Conservation (phyloP, 2,797 vertebrate species). For the Labroides dimidiatus region DNA sequence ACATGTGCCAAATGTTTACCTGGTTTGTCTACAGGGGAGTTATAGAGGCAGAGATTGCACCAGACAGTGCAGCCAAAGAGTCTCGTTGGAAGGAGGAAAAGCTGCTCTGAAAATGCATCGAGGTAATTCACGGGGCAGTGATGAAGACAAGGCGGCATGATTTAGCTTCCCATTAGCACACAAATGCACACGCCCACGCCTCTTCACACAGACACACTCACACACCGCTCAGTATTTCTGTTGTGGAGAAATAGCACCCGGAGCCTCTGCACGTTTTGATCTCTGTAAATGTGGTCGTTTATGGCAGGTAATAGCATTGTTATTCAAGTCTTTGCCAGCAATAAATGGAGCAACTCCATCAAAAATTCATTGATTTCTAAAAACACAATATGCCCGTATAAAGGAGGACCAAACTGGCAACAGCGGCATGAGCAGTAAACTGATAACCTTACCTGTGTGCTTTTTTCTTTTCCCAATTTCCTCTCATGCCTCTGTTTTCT, state of each 20-base stretch:
- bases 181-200: constrained; percentile 36
- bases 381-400: constrained; percentile 8
- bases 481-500: constrained; percentile 14
- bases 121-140: constrained; percentile 53
- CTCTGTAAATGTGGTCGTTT: constrained; percentile 36
- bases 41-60: constrained; percentile 23
- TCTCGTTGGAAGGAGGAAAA: constrained; percentile 32
- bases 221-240: constrained; percentile 34
- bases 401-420: constrained; percentile 17
- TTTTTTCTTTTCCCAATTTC: constrained; percentile 54
- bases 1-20: constrained; percentile 27
- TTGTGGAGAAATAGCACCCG: constrained; percentile 35
- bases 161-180: constrained; percentile 60
- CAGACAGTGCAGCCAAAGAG: constrained; percentile 32
- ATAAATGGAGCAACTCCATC: constrained; percentile 26
- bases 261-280: constrained; percentile 43
- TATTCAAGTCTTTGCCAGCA: constrained; percentile 29
- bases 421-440: constrained; percentile 24
- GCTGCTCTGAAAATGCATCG: constrained; percentile 26
- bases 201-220: constrained; percentile 32
- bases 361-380: constrained; percentile 15
- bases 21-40: constrained; percentile 13
- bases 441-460: constrained; percentile 32
- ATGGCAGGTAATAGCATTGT: constrained; percentile 31
- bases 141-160: constrained; percentile 61